Base-by-base conservation (phyloP, 2,113 vertebrate genomes). In the Rhinopomastus cyanomelas region DNA sequence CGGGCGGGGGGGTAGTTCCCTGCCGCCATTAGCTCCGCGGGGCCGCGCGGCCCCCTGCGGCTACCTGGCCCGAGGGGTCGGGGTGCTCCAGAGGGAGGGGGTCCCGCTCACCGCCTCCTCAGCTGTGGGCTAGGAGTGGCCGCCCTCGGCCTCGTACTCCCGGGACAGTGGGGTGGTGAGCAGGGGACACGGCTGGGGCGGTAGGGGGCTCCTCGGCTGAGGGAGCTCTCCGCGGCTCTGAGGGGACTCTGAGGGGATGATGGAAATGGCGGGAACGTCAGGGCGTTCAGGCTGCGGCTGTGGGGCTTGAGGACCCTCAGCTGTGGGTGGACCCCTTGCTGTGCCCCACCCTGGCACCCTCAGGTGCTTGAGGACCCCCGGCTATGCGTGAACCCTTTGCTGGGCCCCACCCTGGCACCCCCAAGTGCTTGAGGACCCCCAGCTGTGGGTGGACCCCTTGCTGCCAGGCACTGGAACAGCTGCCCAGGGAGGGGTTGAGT, bases 1-100 rank as follows among this genome's bases (percentile, higher is more conserved):
- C 51, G 17, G 82, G 29, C 3, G 18, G 12, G 30, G 74, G 14
- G 2, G n/a, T 3, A 59, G 75, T 4, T 57, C 56, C 64, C 60
- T 65, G 91, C 27, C 66, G 90, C 90, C 90, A 87, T 95, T 34
- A 56, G 3, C 49, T 19, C 15, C 2, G 7, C 3, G 13, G 62
- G 67, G 6, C 25, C 27, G 26, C 39, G 2, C 3, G 8, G 18
- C 1, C 17, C 3, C 15, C 3, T 1, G 61, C 4, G 15, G 55
- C 4, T 6, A 23, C 8, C 5, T 29, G 2, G 6, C 8, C 12
- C 2, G 1, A 21, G 21, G 27, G 62, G 22, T 2, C 1, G 21
- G 26, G 8, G 42, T 11, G 16, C 3, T 2, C 1, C n/a, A 0
- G 12, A 1, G 1, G 25, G n/a, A 18, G 17, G 5, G n/a, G 6